Conservation (phyloP, 1,140 invertebrate species). For the Monomorium pharaonis region DNA sequence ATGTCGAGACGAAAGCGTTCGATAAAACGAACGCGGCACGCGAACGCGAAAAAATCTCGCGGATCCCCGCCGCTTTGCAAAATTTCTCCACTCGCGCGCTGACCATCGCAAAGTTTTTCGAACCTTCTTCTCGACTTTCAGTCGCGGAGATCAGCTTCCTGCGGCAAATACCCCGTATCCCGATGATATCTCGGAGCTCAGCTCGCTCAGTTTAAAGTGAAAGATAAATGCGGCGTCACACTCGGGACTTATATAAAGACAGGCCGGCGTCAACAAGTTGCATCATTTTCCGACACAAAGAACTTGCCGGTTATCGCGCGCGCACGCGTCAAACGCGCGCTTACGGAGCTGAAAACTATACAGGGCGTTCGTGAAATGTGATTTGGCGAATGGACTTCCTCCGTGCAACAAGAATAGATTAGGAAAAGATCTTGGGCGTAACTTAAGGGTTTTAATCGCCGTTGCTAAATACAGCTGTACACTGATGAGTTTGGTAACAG, state of each 20-base stretch:
- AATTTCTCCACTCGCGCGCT: not conserved
- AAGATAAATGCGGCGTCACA: conserved; percentile 55
- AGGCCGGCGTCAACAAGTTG: conserved; percentile 58
- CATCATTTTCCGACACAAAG: conserved; percentile 54
- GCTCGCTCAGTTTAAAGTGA: conserved; percentile 17
- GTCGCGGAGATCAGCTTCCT: not conserved
- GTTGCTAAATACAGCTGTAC: not conserved
- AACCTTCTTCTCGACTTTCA: not conserved
- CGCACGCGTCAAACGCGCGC: conserved; percentile 6
- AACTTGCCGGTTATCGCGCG: conserved; percentile 39
- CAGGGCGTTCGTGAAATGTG: not conserved
- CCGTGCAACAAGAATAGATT: not conserved
- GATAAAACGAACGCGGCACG: not conserved
- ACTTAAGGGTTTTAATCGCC: not conserved
- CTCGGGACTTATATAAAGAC: conserved; percentile 56
- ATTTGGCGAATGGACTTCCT: not conserved
- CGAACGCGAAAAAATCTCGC: not conserved
- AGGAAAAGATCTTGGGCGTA: not conserved
- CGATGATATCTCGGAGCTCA: not conserved
- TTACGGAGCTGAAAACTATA: conserved; percentile 8
- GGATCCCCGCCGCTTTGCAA: not conserved
- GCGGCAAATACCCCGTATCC: not conserved
- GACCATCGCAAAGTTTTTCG: not conserved
- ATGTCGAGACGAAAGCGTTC: conserved; percentile 22
- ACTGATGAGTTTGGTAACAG: too few species aligned